These are phyloP conservation scores for Drosophila birchii DNA, from an alignment of 2,888 invertebrate species.

Conservation along the genomic window DNA sequence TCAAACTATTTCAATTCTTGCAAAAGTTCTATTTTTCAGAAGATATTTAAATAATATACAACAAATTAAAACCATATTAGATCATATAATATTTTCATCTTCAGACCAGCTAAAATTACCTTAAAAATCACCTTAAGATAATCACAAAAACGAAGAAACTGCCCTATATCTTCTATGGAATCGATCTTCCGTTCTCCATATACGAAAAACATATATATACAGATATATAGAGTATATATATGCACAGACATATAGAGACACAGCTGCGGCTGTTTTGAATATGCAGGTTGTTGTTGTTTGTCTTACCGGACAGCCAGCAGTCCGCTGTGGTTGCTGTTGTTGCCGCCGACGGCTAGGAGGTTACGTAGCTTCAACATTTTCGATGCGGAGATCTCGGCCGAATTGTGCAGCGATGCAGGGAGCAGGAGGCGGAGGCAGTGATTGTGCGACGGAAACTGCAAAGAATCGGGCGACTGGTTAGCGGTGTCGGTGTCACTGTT, in stretches of 20 bases:
- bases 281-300: constrained; percentile 14
- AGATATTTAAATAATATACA: too few relatives aligned
- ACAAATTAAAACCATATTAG: too few relatives aligned
- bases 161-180: constrained; percentile 8
- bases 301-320: constrained; percentile 58
- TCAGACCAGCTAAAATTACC: too few relatives aligned
- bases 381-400: constrained; percentile 20
- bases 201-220: not conserved
- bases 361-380: constrained; percentile 75
- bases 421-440: constrained; percentile 19
- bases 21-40: too few relatives aligned
- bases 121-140: not conserved
- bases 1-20: too few relatives aligned
- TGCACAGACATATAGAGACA: constrained; percentile 5
- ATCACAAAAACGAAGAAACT: not conserved
- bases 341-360: constrained; percentile 52
- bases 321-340: constrained; percentile 34
- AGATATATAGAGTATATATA: not conserved
- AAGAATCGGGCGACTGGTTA: constrained; percentile 55
- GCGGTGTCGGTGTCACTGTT: constrained; percentile 34
- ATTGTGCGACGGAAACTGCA: constrained; percentile 55
- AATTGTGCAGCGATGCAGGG: constrained; percentile 25
- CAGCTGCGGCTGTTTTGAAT: constrained; percentile 20
- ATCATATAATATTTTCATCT: too few relatives aligned
- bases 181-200: constrained; percentile 10